These are phyloP conservation scores for Toxotes chatareus DNA, from an alignment of 2,113 vertebrate species.

Conservation along the genomic window DNA sequence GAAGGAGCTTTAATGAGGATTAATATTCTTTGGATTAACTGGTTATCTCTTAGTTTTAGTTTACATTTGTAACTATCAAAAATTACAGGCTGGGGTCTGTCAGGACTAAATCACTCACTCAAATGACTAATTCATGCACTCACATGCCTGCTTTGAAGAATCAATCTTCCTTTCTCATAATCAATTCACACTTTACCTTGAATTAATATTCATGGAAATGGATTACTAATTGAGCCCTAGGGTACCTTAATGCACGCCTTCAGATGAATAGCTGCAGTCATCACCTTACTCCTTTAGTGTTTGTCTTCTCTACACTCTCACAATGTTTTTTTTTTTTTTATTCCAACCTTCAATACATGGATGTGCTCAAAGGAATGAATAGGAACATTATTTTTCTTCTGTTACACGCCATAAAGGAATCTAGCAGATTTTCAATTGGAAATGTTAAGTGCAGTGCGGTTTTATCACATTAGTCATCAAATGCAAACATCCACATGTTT, in stretches of 20 bases:
- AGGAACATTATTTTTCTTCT: too few relatives aligned
- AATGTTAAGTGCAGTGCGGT: background rate
- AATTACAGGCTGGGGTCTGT: background rate
- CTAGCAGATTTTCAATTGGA: background rate
- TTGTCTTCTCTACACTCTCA: background rate
- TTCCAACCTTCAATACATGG: background rate
- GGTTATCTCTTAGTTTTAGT: background rate
- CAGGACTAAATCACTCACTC: background rate
- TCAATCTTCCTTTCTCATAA: background rate
- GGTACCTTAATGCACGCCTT: background rate
- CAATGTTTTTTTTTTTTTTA: background rate
- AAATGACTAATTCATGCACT: background rate
- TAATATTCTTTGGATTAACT: background rate
- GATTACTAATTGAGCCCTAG: too few relatives aligned
- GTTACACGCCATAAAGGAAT: background rate
- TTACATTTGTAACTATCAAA: background rate
- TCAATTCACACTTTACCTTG: background rate
- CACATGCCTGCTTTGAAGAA: background rate
- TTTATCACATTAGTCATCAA: background rate
- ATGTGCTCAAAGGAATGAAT: background rate
- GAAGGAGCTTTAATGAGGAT: background rate
- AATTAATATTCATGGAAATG: background rate
- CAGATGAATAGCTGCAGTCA: background rate
- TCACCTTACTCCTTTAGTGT: background rate
- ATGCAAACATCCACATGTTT: too few relatives aligned